Percentiles rank a stretch among this genome's conserved stretches.
Conservation (phyloP, 2,888 invertebrate species). For the Plutella xylostella region DNA sequence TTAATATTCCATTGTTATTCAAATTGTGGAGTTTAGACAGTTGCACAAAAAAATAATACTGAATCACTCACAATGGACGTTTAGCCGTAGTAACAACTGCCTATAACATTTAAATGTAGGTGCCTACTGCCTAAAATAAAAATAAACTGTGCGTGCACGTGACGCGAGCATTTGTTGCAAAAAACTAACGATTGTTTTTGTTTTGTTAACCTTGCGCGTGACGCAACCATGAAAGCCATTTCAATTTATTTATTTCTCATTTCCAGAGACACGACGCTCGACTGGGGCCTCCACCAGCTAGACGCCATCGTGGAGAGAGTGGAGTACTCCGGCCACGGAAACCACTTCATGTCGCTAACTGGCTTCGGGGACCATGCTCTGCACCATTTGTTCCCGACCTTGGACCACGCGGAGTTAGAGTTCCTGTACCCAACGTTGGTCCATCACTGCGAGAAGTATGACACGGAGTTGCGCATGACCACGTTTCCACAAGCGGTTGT, state of each 20-base stretch:
- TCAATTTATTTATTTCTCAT: neutral
- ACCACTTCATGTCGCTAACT: constrained; percentile 75
- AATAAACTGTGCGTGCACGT: no score
- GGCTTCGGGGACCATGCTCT: constrained; percentile 83
- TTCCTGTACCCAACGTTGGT: constrained; percentile 73
- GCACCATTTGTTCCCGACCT: constrained; percentile 84
- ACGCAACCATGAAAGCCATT: no score
- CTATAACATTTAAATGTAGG: no score
- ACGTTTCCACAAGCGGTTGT: constrained; percentile 72
- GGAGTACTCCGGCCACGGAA: constrained; percentile 71
- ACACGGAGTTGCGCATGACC: constrained; percentile 53
- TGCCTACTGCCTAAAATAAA: no score
- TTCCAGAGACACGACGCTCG: constrained; percentile 38
- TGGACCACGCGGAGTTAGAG: constrained; percentile 80
- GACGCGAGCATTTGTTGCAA: no score
- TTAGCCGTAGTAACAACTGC: no score
- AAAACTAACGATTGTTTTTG: no score
- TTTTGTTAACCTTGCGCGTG: no score
- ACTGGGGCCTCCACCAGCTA: constrained; percentile 84
- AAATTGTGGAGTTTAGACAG: no score
- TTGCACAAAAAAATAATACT: no score
- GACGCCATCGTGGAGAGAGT: constrained; percentile 80
- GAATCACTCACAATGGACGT: no score
- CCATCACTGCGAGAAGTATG: constrained; percentile 75
- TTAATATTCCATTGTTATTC: neutral